Evolutionary conservation across 2,113 vertebrate genomes (phyloP).

Genomic region (Melanocharis versteri): DNA sequence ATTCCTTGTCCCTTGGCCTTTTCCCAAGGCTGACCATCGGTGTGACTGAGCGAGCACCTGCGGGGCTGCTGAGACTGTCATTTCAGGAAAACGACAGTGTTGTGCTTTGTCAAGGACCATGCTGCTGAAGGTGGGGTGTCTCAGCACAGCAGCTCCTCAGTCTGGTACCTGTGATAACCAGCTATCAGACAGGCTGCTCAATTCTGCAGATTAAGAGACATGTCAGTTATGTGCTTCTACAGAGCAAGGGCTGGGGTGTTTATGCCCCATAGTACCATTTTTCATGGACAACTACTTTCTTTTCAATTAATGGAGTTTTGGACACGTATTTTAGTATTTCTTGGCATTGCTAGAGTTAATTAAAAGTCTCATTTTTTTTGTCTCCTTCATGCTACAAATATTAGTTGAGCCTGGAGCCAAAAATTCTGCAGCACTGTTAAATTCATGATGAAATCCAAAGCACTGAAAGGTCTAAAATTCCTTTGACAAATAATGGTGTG

Average conservation of each 20-base stretch:
- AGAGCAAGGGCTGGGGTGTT: neutral
- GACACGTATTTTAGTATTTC: neutral
- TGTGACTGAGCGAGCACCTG: neutral
- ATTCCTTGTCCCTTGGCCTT: accelerated
- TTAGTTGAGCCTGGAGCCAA: neutral
- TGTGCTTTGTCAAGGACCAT: accelerated
- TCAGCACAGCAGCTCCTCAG: neutral
- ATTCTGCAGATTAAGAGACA: neutral
- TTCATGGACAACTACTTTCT: neutral
- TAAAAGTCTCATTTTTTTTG: neutral
- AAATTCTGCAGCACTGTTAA: neutral
- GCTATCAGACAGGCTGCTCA: neutral
- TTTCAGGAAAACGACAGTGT: neutral
- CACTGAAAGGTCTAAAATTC: neutral
- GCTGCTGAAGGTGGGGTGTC: neutral
- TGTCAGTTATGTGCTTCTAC: accelerated
- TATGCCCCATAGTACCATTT: neutral
- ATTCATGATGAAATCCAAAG: neutral
- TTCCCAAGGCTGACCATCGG: neutral
- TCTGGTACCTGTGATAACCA: neutral
- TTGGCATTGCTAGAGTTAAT: neutral
- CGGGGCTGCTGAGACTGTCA: neutral
- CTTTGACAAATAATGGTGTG: neutral
- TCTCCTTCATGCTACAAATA: neutral
- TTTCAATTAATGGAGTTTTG: neutral